phyloP scores from a whole-genome alignment of 2,797 vertebrate genomes.

The Megaceryle alcyon region DNA sequence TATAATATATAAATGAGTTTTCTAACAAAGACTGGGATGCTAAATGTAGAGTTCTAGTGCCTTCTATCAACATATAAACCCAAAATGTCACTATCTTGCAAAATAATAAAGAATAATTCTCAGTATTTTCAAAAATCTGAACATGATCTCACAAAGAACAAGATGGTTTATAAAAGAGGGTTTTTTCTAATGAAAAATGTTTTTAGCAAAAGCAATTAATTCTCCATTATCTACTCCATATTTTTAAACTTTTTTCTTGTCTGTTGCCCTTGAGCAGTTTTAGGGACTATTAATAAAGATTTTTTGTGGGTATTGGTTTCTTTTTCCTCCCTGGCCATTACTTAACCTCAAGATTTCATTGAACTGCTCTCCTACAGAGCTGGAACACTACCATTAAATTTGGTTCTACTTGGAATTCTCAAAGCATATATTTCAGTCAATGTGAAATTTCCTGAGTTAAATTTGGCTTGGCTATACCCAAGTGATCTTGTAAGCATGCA shows the following conservation, averaged over 20 bases:
- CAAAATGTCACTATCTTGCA: background rate
- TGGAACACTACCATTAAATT: background rate
- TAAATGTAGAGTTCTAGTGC: background rate
- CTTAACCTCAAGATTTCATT: background rate
- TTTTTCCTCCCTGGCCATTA: accelerated
- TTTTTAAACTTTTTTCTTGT: background rate
- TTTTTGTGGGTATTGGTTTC: background rate
- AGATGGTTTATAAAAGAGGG: background rate
- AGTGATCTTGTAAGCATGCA: background rate
- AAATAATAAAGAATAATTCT: background rate
- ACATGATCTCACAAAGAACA: background rate
- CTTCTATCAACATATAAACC: background rate
- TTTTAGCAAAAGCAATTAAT: background rate
- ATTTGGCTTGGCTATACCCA: background rate
- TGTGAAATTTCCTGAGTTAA: background rate
- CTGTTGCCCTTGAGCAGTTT: background rate
- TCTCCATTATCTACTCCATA: background rate
- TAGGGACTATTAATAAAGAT: background rate
- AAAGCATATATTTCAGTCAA: background rate
- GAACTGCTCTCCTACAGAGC: background rate
- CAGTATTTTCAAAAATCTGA: background rate
- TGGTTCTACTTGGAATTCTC: background rate
- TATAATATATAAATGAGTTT: background rate
- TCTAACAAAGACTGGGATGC: background rate
- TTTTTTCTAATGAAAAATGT: background rate